phyloP scores from a whole-genome alignment of 2,888 invertebrate genomes.

The Tetropium fuscum region DNA sequence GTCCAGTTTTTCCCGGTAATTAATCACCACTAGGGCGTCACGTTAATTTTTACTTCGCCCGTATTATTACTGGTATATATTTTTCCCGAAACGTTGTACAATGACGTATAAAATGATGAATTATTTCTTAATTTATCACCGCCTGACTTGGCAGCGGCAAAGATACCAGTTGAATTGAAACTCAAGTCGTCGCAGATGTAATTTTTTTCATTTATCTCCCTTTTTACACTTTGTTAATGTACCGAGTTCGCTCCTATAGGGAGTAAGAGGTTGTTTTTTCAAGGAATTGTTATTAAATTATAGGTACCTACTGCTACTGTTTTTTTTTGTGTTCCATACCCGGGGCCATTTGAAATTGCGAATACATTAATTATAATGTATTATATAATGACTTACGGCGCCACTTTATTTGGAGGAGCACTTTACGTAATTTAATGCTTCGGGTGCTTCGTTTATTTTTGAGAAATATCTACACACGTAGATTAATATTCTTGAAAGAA shows the following conservation, averaged over 20 bases:
- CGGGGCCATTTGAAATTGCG: neutral
- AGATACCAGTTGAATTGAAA: conserved; percentile 1
- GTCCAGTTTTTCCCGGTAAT: conserved; percentile 1
- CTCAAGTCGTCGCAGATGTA: conserved; percentile 1
- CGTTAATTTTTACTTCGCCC: conserved; percentile 1
- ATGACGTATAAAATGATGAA: conserved; percentile 13
- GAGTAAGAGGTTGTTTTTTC: no score
- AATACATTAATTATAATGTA: no score
- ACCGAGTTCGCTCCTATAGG: neutral
- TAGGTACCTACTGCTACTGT: no score
- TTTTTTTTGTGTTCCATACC: neutral
- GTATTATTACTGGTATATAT: conserved; percentile 14
- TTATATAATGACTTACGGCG: no score
- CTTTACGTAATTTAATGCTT: no score
- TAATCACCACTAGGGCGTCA: conserved; percentile 15
- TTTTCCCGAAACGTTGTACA: conserved; percentile 6
- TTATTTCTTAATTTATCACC: conserved; percentile 15
- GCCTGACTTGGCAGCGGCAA: conserved; percentile 8
- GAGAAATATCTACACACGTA: no score
- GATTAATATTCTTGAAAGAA: no score
- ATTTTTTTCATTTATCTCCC: conserved; percentile 1
- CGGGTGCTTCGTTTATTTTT: no score
- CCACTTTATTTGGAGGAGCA: no score
- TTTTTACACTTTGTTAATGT: conserved; percentile 8
- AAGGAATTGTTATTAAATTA: no score